These are phyloP conservation scores for Rhizomys pruinosus DNA, from an alignment of 2,113 vertebrate species.

Conservation along the genomic window DNA sequence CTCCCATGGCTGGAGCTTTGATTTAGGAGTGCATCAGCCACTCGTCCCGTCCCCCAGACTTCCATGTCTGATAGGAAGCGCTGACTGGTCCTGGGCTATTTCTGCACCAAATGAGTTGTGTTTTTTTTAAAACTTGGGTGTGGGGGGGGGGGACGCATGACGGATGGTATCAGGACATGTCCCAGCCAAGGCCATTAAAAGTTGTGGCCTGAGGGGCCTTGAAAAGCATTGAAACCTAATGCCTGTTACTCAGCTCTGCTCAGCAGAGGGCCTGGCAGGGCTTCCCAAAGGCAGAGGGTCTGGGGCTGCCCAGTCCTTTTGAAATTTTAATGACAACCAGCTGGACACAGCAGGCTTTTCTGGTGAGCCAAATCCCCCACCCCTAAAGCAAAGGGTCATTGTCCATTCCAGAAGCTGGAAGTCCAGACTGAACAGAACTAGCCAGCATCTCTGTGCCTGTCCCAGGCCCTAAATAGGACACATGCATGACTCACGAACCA, in stretches of 20 bases:
- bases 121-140: background rate
- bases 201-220: background rate
- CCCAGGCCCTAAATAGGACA: background rate
- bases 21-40: background rate
- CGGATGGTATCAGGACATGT: background rate
- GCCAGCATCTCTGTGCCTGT: background rate
- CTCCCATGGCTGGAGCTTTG: background rate
- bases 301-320: background rate
- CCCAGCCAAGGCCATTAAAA: slow-evolving; percentile 10
- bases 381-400: background rate
- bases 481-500: background rate
- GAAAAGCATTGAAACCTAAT: background rate
- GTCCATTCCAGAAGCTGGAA: background rate
- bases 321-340: background rate
- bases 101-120: slow-evolving; percentile 49
- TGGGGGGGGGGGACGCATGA: background rate
- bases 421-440: background rate
- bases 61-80: slow-evolving; percentile 1
- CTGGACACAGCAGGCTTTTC: background rate
- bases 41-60: background rate
- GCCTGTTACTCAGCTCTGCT: background rate
- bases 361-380: background rate
- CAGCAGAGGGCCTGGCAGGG: background rate
- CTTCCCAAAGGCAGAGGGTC: background rate
- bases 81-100: slow-evolving; percentile 5